Evolutionary conservation across 92 coral and sea anemone genomes (phyloP), one percentile per base, ranked within the genome.

Genomic region (Paramuricea clavata): DNA sequence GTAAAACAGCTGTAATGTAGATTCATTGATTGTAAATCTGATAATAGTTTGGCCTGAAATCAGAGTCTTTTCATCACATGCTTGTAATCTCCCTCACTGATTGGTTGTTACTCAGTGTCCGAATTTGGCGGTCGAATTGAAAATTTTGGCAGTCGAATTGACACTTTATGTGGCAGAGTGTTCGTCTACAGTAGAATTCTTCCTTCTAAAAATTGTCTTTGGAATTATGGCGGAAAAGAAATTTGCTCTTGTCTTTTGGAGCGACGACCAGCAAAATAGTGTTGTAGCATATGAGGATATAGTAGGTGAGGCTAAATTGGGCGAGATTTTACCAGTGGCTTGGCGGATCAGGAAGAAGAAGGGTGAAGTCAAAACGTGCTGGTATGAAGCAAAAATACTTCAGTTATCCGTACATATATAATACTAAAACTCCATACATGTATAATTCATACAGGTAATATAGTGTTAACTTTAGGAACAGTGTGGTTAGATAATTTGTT

Each of bases 221-320:
- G 27, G 6, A 44, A 47, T 44, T 49, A 57, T 44, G 61, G 32
- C 61, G 17, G 35, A 47, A 49, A 30, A 49, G 34, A 57, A 35
- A 57, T 76, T 76, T 74, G 74, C 88, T 49, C 34, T 85, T 59
- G 88, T 85, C 60, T 85, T 71, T 68, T 85, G 88, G 88, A 56
- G 17, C 5, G 71, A 74, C 47, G 83, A 74, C 41, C 36, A 74
- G 21, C 88, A 83, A 50, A 72, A 26, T 33, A 72, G 82, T 74
- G 88, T 83, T 28, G 82, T 83, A 10, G 21, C 34, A 19, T 30
- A 56, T 44, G 50, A 30, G 12, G 60, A 73, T 25, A 84, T 84
- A 43, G 67, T 49, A 42, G 88, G 88, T 47, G 47, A 83, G 47
- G 68, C 76, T 42, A 72, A 27, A 1, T 41, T 77, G 79, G 88